Evolutionary conservation across 2,888 invertebrate species (phyloP).

Genomic region (Troides helena): DNA sequence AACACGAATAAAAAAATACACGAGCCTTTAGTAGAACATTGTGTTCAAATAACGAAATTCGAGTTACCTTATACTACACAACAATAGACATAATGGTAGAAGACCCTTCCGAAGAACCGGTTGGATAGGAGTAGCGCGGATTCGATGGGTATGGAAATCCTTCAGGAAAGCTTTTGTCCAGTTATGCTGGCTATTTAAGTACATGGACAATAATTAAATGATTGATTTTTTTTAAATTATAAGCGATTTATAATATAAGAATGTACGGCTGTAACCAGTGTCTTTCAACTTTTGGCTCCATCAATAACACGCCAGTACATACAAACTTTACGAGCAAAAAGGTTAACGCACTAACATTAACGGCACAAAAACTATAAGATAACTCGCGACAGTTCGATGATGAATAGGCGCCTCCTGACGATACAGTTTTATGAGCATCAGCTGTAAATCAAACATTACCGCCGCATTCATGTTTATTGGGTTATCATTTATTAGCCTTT

Average conservation of each 20-base stretch:
- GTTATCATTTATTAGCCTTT: slow-evolving; percentile 11
- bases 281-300: not conserved
- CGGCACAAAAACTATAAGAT: slow-evolving; percentile 65
- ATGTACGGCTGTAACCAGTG: not conserved
- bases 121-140: no score
- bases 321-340: slow-evolving; percentile 46
- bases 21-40: slow-evolving; percentile 4
- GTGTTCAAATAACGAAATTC: slow-evolving; percentile 5
- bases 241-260: not conserved
- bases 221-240: no score
- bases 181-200: not conserved
- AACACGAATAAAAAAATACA: slow-evolving; percentile 32
- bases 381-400: slow-evolving; percentile 65
- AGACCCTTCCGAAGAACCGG: no score
- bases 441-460: slow-evolving; percentile 44
- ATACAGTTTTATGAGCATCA: slow-evolving; percentile 48
- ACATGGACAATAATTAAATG: no score
- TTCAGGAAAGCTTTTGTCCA: no score
- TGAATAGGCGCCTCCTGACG: slow-evolving; percentile 57
- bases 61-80: not conserved
- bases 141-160: no score
- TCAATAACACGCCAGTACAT: slow-evolving; percentile 7
- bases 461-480: slow-evolving; percentile 16
- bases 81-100: not conserved
- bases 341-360: slow-evolving; percentile 60